Conservation (phyloP, 2,797 vertebrate genomes). For the Sebastes trivittatus region DNA sequence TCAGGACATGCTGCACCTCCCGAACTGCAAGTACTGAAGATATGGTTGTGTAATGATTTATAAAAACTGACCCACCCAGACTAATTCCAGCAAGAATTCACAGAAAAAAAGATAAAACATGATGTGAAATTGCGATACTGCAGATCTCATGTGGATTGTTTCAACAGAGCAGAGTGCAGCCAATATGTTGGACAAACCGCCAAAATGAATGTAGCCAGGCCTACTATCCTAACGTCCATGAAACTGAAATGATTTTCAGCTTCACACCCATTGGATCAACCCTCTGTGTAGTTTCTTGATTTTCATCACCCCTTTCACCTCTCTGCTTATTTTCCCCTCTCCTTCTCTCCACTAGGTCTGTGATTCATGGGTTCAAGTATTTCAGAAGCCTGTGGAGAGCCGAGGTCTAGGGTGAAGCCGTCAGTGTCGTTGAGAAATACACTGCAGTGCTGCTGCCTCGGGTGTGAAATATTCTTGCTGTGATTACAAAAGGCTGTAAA, state of each 20-base stretch:
- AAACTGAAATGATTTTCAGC: slow-evolving; percentile 9
- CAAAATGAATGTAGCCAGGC: slow-evolving; percentile 6
- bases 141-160: slow-evolving; percentile 13
- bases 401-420: background rate
- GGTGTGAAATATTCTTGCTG: slow-evolving; percentile 16
- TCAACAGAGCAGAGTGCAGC: slow-evolving; percentile 35
- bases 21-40: slow-evolving; percentile 5
- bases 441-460: background rate
- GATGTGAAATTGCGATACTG: background rate
- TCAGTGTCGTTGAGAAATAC: slow-evolving; percentile 12
- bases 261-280: slow-evolving; percentile 25
- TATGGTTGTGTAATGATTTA: slow-evolving; percentile 7
- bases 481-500: slow-evolving; percentile 13
- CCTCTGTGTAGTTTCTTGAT: background rate
- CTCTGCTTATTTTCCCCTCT: background rate
- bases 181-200: slow-evolving; percentile 15
- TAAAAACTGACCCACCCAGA: slow-evolving; percentile 14
- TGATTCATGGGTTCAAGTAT: slow-evolving; percentile 23
- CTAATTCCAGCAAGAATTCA: background rate
- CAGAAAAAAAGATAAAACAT: slow-evolving; percentile 7
- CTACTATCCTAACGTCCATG: background rate
- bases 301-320: slow-evolving; percentile 10
- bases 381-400: slow-evolving; percentile 11
- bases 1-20: slow-evolving; percentile 14
- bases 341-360: background rate